These are phyloP conservation scores for Cochlearius cochlearius DNA, from an alignment of 2,113 vertebrate species.

Conservation along the genomic window DNA sequence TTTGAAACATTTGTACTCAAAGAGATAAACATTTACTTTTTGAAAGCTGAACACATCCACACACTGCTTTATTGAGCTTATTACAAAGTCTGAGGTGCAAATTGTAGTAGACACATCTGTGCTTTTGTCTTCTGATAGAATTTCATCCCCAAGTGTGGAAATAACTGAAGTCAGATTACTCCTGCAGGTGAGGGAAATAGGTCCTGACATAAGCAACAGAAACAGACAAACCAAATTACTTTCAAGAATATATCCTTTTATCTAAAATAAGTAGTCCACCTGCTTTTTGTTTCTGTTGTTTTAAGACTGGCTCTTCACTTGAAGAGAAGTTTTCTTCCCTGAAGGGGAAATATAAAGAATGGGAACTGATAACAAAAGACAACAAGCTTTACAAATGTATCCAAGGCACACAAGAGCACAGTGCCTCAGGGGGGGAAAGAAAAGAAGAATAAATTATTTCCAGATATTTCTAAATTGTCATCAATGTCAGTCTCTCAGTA, in stretches of 20 bases:
- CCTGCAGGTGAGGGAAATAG: constrained; percentile 24
- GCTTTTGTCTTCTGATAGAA: neutral
- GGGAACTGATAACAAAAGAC: constrained; percentile 21
- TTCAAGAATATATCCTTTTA: neutral
- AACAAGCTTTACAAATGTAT: neutral
- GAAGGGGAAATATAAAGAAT: constrained; percentile 26
- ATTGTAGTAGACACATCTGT: neutral
- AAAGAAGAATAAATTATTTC: neutral
- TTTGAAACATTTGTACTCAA: neutral
- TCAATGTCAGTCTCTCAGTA: neutral
- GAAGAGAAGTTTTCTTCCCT: neutral
- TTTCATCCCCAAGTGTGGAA: neutral
- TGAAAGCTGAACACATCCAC: neutral
- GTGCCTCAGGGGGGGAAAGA: neutral
- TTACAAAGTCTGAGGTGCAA: neutral
- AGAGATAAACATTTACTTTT: neutral
- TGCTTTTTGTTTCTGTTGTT: neutral
- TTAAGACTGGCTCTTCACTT: constrained; percentile 8
- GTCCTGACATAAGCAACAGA: neutral
- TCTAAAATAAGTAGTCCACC: neutral
- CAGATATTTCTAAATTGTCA: neutral
- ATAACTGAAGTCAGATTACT: neutral
- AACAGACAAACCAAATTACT: neutral
- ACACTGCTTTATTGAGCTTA: neutral
- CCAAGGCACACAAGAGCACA: neutral